Evolutionary conservation across 2,888 invertebrate genomes (phyloP).

Genomic region (Coenonympha arcania): DNA sequence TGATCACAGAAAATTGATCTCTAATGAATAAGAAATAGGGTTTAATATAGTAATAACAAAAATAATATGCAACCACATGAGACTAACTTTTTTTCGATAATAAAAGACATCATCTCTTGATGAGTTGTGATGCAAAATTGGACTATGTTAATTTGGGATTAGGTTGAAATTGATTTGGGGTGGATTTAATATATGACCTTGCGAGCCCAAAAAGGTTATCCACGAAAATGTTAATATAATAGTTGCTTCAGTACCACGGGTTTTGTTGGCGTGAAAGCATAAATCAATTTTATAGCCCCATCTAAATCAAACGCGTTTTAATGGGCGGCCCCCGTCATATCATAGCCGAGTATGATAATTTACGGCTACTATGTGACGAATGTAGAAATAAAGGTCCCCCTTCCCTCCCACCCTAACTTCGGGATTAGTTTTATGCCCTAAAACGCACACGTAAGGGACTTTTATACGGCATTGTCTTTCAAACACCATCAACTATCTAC

Average conservation of each 20-base stretch:
- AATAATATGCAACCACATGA: slow-evolving; percentile 62
- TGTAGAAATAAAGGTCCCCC: slow-evolving; percentile 73
- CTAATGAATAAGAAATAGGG: slow-evolving; percentile 36
- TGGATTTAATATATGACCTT: slow-evolving; percentile 47
- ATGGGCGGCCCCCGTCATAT: slow-evolving; percentile 76
- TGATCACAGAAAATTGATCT: slow-evolving; percentile 34
- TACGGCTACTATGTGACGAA: slow-evolving; percentile 75
- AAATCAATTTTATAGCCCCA: slow-evolving; percentile 76
- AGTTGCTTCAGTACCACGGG: slow-evolving; percentile 74
- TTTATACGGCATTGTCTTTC: too few species aligned
- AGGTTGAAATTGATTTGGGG: slow-evolving; percentile 30
- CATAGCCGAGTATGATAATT: slow-evolving; percentile 75
- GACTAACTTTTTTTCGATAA: slow-evolving; percentile 65
- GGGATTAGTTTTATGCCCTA: slow-evolving; percentile 70
- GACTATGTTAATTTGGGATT: slow-evolving; percentile 23
- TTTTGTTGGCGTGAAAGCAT: slow-evolving; percentile 75
- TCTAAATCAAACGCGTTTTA: slow-evolving; percentile 77
- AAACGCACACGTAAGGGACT: too few species aligned
- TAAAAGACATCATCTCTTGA: slow-evolving; percentile 60
- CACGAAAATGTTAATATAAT: slow-evolving; percentile 76
- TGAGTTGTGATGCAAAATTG: slow-evolving; percentile 20
- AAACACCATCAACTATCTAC: too few species aligned
- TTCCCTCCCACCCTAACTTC: slow-evolving; percentile 36
- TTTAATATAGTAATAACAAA: slow-evolving; percentile 37
- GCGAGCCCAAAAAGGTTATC: slow-evolving; percentile 62